Evolutionary conservation across 2,113 vertebrate species (phyloP).

Genomic region (Shinisaurus crocodilurus): DNA sequence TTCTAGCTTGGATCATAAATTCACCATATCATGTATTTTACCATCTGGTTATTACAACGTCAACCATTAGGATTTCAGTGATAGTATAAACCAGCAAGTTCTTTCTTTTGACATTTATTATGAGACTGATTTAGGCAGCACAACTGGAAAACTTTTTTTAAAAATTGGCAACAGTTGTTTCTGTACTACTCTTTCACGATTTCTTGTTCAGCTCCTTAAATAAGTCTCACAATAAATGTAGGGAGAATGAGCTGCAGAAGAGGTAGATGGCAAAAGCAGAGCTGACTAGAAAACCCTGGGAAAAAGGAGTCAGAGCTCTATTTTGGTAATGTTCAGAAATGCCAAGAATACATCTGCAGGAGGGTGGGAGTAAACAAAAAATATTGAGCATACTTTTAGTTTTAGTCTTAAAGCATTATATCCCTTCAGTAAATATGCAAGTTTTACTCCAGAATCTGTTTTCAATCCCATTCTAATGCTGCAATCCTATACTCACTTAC

Average conservation of each 20-base stretch:
- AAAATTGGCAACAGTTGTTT: background rate
- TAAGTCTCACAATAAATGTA: background rate
- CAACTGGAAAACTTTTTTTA: background rate
- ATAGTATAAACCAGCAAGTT: background rate
- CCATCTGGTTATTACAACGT: background rate
- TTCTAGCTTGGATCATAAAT: slow-evolving; percentile 43
- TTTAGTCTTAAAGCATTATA: too few relatives aligned
- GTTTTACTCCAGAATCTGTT: background rate
- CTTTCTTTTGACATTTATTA: background rate
- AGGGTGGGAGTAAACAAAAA: too few relatives aligned
- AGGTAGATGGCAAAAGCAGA: background rate
- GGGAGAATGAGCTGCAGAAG: background rate
- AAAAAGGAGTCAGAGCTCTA: background rate
- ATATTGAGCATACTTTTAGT: too few relatives aligned
- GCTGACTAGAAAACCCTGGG: background rate
- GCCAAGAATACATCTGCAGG: too few relatives aligned
- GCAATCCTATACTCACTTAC: background rate
- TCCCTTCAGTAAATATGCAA: too few relatives aligned
- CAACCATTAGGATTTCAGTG: background rate
- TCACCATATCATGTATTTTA: background rate
- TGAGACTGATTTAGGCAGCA: background rate
- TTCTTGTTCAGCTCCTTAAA: background rate
- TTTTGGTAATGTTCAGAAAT: background rate
- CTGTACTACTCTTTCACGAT: background rate
- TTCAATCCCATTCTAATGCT: background rate